phyloP scores from a whole-genome alignment of 2,797 vertebrate species.

The Amblyopsis hoosieri region DNA sequence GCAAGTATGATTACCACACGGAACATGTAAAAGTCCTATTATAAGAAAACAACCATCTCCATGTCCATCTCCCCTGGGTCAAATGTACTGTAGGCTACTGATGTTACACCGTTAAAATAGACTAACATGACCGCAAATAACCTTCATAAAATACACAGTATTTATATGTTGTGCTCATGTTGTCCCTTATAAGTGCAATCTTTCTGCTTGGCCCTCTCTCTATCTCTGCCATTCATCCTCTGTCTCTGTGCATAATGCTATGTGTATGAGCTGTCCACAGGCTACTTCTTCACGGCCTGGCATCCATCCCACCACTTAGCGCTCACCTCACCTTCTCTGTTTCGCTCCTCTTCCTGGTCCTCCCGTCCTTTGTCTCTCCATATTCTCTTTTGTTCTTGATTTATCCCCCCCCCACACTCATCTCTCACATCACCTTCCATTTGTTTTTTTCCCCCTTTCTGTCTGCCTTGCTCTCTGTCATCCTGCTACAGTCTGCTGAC shows the following conservation, averaged over 20 bases:
- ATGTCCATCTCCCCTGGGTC: too few relatives aligned
- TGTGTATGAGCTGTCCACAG: too few relatives aligned
- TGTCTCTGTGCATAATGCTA: background rate
- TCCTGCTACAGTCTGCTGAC: too few relatives aligned
- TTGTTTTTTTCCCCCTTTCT: background rate
- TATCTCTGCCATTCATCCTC: background rate
- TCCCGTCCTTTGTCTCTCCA: background rate
- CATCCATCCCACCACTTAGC: background rate
- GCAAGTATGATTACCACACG: too few relatives aligned
- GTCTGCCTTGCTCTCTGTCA: background rate
- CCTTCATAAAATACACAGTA: too few relatives aligned
- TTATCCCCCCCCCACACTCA: background rate
- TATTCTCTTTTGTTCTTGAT: slow-evolving; percentile 2
- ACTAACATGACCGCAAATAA: too few relatives aligned
- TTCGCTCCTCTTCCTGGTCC: background rate
- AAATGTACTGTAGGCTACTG: too few relatives aligned
- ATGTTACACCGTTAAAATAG: too few relatives aligned
- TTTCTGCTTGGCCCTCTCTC: background rate
- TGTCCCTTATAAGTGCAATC: too few relatives aligned
- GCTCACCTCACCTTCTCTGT: background rate
- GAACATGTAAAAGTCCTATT: too few relatives aligned
- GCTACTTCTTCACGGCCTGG: background rate
- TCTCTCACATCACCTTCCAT: background rate
- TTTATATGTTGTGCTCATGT: too few relatives aligned
- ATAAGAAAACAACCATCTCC: too few relatives aligned